Conservation (phyloP, 2,797 vertebrate genomes). For the Falco naumanni region DNA sequence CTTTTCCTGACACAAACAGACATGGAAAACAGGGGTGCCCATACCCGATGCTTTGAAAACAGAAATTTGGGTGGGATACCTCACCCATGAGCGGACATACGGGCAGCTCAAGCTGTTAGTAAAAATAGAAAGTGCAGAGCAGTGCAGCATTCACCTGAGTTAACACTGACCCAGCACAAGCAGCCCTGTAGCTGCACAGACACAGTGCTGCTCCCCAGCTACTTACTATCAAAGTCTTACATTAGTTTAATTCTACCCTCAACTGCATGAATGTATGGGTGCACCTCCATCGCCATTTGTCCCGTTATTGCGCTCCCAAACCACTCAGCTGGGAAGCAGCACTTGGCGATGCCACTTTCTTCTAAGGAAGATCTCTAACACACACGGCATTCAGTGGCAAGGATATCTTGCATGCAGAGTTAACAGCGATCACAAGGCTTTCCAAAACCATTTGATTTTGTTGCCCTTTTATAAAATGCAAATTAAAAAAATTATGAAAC, state of each 20-base stretch:
- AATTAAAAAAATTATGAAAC: conserved; percentile 64
- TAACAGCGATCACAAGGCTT: background rate
- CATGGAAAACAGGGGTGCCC: rapidly evolving
- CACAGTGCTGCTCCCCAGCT: background rate
- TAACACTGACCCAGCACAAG: rapidly evolving
- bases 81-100: rapidly evolving
- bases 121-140: background rate
- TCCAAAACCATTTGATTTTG: conserved; percentile 15
- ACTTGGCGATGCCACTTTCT: rapidly evolving
- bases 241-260: background rate
- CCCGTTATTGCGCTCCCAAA: rapidly evolving
- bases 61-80: background rate
- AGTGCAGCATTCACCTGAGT: background rate
- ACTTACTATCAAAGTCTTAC: background rate
- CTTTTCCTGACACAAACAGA: background rate
- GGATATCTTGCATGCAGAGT: background rate
- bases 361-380: background rate
- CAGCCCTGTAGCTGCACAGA: background rate
- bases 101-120: background rate
- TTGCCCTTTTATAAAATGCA: conserved; percentile 51
- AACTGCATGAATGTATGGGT: background rate
- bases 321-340: rapidly evolving
- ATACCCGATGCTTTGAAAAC: background rate
- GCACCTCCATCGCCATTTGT: background rate
- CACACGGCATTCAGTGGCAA: rapidly evolving